Base-by-base conservation (phyloP, 2,888 invertebrate genomes). In the Furcula furcula region DNA sequence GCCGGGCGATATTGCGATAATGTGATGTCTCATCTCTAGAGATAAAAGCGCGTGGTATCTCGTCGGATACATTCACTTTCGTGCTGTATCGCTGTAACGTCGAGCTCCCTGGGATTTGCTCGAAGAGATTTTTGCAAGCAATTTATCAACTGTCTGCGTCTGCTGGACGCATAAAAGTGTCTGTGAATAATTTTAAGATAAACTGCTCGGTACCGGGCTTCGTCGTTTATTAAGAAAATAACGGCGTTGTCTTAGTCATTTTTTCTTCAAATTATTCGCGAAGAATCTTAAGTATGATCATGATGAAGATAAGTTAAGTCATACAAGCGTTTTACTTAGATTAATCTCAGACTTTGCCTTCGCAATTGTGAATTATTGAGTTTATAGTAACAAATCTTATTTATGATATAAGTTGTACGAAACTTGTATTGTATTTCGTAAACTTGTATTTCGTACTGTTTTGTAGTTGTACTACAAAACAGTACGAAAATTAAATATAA, bases 1-100 rank as follows among this genome's bases (percentile, higher is more conserved):
- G 76, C 73, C 71, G 66, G 74, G 76, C 73, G 81, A 82, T 84
- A 84, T 84, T 83, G 81, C 76, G 81, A 83, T 81, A 80, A 82
- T 80, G 78, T 77, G 73, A 76, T 71, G 77, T 81, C n/a, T n/a
- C 78, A 79, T 79, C 76, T 75, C 70, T 62, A 62, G 60, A 74
- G 77, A 82, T 80, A 80, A 81, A 79, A 65, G 65, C 66, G 61
- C 75, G 74, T 80, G 71, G 76, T 80, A 76, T 75, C 68, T 65
- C 67, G 62, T 53, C 47, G 65, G 74, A 76, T 77, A 75, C 70
- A 76, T 75, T 73, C 76, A 72, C 76, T 76, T 71, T 75, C 72
- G 72, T 62, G 50, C 40, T 65, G 59, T 59, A 64, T 66, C 67
- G 57, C 55, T 46, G 46, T 50, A 21, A 10, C 39, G 21, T 22